Evolutionary conservation across 2,797 vertebrate genomes (phyloP).

Genomic region (Vipera ursinii): DNA sequence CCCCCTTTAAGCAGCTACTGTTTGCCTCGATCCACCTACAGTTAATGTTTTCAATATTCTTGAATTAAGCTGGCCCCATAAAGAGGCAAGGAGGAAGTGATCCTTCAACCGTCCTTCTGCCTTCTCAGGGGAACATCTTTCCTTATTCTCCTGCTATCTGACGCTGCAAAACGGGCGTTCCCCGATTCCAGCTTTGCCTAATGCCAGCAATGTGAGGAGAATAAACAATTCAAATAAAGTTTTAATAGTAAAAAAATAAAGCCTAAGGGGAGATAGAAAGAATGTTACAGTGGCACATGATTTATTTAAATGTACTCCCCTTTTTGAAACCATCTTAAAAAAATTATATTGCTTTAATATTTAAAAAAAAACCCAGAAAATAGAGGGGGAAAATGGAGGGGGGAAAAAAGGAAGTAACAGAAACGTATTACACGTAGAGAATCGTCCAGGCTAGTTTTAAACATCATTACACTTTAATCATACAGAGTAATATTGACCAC

Average conservation of each 20-base stretch:
- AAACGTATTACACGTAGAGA: background rate
- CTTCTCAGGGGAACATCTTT: background rate
- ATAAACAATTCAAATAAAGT: slow-evolving; percentile 18
- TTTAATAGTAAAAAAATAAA: background rate
- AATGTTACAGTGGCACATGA: background rate
- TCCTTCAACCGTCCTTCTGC: background rate
- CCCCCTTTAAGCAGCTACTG: background rate
- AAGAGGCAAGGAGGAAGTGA: background rate
- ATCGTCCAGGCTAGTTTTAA: background rate
- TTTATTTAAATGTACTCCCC: background rate
- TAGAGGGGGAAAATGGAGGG: background rate
- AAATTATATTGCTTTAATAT: background rate
- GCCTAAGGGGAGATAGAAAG: background rate
- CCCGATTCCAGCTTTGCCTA: background rate
- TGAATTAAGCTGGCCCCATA: background rate
- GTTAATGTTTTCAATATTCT: background rate
- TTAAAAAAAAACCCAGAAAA: background rate
- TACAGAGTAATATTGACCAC: background rate
- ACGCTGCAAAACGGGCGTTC: background rate
- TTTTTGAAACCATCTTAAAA: background rate
- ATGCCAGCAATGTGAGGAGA: background rate
- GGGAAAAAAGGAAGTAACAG: background rate
- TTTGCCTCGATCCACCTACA: background rate
- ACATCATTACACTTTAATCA: background rate
- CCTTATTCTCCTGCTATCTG: background rate